These are phyloP conservation scores for Daboia siamensis DNA, from an alignment of 2,113 vertebrate genomes.

Conservation along the genomic window DNA sequence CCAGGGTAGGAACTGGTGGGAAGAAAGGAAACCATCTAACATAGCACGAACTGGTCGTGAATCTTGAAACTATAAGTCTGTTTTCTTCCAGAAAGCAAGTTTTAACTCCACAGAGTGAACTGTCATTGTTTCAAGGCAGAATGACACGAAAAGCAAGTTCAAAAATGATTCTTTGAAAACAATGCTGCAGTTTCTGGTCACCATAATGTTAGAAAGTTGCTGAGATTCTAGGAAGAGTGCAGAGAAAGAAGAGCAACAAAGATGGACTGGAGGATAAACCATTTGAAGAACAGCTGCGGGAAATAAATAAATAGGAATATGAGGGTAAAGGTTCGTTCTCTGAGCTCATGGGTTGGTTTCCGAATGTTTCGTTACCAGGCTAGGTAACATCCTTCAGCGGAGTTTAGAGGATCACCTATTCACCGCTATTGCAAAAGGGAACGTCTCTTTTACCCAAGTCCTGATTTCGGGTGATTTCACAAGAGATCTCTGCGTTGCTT, in stretches of 20 bases:
- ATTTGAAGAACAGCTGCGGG: background rate
- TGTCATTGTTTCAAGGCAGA: background rate
- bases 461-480: background rate
- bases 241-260: background rate
- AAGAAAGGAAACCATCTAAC: background rate
- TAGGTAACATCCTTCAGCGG: too few species aligned
- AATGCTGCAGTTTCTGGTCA: background rate
- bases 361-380: too few species aligned
- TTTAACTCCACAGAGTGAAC: background rate
- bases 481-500: background rate
- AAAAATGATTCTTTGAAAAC: slow-evolving; percentile 25
- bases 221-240: background rate
- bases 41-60: too few species aligned
- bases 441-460: background rate
- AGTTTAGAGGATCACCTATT: too few species aligned
- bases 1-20: too few species aligned
- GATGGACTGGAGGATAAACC: background rate
- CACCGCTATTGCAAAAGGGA: too few species aligned
- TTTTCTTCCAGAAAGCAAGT: background rate
- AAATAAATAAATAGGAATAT: too few species aligned
- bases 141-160: slow-evolving; percentile 16
- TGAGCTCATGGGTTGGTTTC: too few species aligned
- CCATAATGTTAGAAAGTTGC: background rate
- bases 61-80: background rate
- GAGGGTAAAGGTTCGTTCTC: too few species aligned